Evolutionary conservation across 2,797 vertebrate genomes (phyloP).

Genomic region (Paguma larvata): DNA sequence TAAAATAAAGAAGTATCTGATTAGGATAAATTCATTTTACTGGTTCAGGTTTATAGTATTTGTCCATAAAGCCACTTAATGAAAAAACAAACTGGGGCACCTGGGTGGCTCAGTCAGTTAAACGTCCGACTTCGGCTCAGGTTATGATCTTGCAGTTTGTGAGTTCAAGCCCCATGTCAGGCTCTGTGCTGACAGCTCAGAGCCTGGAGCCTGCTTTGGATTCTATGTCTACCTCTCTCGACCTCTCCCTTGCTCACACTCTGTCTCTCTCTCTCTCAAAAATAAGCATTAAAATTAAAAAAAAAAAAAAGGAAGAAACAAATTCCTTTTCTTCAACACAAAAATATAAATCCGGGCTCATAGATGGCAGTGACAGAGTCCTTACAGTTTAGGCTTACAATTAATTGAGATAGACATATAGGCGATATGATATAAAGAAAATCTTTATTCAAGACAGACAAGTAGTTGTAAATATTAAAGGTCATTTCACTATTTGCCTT

Average conservation of each 20-base stretch:
- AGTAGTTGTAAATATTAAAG: neutral
- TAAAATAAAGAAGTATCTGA: constrained; percentile 29
- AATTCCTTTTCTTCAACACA: neutral
- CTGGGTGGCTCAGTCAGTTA: no score
- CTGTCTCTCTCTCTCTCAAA: no score
- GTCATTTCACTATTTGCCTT: neutral
- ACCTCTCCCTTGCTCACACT: no score
- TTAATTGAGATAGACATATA: neutral
- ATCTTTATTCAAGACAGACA: neutral
- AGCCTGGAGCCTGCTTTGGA: no score
- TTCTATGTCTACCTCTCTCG: no score
- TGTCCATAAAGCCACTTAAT: neutral
- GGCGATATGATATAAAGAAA: neutral
- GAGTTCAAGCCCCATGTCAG: no score
- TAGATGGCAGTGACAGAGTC: neutral
- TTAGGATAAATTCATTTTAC: neutral
- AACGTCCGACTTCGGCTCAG: no score
- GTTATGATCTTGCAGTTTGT: no score
- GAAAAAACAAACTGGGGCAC: neutral
- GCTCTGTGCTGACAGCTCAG: no score
- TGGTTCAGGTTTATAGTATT: neutral
- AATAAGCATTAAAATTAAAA: no score
- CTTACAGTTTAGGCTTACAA: neutral
- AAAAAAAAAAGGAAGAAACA: neutral
- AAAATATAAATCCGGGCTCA: neutral